A percentile compares a stretch with the other conserved stretches of the same genome.
phyloP scores from a whole-genome alignment of 1,140 invertebrate species.

The Monomorium pharaonis region DNA sequence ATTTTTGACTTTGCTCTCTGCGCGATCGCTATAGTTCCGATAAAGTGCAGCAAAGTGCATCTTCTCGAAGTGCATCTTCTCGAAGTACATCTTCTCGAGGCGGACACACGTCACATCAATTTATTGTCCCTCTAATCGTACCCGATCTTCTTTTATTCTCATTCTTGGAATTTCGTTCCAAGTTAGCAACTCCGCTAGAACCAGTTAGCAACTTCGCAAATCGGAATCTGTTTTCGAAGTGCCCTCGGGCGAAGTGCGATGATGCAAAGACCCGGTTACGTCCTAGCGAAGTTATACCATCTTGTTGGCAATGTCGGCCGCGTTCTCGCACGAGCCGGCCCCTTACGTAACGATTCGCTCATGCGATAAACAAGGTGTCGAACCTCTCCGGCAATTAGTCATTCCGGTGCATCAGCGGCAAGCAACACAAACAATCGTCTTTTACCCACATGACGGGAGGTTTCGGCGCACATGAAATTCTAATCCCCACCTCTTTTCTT shows the following conservation, averaged over 20 bases:
- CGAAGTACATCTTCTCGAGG: no score
- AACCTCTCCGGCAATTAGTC: slow-evolving; percentile 38
- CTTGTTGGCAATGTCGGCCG: slow-evolving; percentile 29
- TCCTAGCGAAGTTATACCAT: slow-evolving; percentile 11
- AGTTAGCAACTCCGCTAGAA: no score
- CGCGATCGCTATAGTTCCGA: not conserved
- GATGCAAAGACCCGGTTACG: slow-evolving; percentile 17
- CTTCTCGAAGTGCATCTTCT: no score
- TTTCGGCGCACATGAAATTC: not conserved
- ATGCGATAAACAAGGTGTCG: slow-evolving; percentile 37
- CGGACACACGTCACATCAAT: not conserved
- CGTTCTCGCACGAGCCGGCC: not conserved
- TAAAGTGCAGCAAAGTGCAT: not conserved
- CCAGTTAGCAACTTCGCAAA: not conserved
- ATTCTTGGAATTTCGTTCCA: not conserved
- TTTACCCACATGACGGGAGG: not conserved
- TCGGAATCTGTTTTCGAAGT: not conserved
- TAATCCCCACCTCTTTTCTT: not conserved
- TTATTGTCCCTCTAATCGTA: not conserved
- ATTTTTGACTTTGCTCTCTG: not conserved
- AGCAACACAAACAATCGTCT: not conserved
- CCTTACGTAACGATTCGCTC: slow-evolving; percentile 37
- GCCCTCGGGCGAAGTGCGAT: not conserved
- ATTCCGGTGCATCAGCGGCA: not conserved
- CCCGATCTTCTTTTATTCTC: not conserved